Evolutionary conservation across 92 coral and sea anemone genomes (phyloP).

Genomic region (Pocillopora grandis): DNA sequence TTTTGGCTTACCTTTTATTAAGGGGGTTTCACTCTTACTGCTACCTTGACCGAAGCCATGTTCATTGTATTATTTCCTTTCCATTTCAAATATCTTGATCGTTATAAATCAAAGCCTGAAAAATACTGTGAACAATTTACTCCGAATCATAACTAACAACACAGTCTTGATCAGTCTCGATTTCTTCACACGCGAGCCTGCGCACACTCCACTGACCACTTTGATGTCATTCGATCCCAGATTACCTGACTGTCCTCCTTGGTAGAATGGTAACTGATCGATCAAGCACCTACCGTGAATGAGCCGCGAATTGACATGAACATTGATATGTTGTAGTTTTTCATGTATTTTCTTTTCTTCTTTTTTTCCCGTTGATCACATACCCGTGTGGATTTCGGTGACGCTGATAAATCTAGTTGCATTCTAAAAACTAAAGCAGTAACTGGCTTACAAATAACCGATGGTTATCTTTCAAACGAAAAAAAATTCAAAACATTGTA

Average conservation of each 20-base stretch:
- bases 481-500: too few relatives aligned
- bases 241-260: not conserved
- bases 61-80: too few relatives aligned
- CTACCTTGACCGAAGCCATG: constrained; percentile 24
- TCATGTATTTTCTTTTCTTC: too few relatives aligned
- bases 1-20: constrained; percentile 79
- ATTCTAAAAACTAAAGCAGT: too few relatives aligned
- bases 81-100: too few relatives aligned
- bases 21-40: constrained; percentile 97
- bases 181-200: constrained; percentile 22
- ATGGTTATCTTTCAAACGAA: too few relatives aligned
- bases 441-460: too few relatives aligned
- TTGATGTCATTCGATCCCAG: not conserved
- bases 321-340: too few relatives aligned
- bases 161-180: not conserved
- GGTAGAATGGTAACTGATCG: not conserved
- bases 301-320: too few relatives aligned
- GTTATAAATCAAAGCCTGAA: constrained; percentile 8
- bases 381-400: too few relatives aligned
- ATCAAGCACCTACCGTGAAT: not conserved
- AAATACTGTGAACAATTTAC: not conserved
- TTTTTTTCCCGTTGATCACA: too few relatives aligned
- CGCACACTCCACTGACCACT: constrained; percentile 37
- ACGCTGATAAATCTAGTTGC: too few relatives aligned
- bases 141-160: constrained; percentile 18